Base-by-base conservation (phyloP, 1,140 invertebrate species). In the Sarcophaga bullata region DNA sequence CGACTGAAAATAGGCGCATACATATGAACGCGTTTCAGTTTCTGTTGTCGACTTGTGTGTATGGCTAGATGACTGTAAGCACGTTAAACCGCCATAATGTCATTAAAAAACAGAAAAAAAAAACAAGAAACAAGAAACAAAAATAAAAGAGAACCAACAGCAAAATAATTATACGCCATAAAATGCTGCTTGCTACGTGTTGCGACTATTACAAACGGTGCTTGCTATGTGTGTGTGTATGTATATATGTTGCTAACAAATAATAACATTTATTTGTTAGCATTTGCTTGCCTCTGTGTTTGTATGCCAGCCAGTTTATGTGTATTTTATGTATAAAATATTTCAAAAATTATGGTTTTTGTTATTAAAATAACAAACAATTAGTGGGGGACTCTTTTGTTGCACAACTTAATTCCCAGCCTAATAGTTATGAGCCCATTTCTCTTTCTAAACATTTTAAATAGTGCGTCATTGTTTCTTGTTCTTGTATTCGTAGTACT, bases 131-230 rank as follows among this genome's bases (percentile, higher is more conserved):
- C 62, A 72, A 72, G 19, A 19, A 10, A 72, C 62, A 25, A 17
- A 47, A 13, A 47, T 52, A 46, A n/a, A 73, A 19, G 46, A 73
- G n/a, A 19, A 49, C 48, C 48, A 52, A 52, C 17, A 50, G n/a
- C 50, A 78, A 76, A 78, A 78, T 78, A 50, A 78, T 50, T 50
- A 78, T 78, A 52, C 50, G 50, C 75, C 75, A 78, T 78, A 78
- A 78, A 78, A 78, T 78, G 75, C 50, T 50, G 10, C 75, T 17
- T 17, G 5, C 48, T 49, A 78, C 75, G 75, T 78, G 75, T 17
- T 48, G n/a, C 17, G 17, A 68, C 62, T 68, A 68, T 19, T 25
- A 58, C 13, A 7, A 13, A 58, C 5, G 54, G 1, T n/a, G 25
- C 25, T 37, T 37, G 25, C 25, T 37, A 37, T 37, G 4, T 37